Percentiles rank a stretch among this genome's conserved stretches.
Conservation (phyloP, 2,888 invertebrate genomes). For the Selenia dentaria region DNA sequence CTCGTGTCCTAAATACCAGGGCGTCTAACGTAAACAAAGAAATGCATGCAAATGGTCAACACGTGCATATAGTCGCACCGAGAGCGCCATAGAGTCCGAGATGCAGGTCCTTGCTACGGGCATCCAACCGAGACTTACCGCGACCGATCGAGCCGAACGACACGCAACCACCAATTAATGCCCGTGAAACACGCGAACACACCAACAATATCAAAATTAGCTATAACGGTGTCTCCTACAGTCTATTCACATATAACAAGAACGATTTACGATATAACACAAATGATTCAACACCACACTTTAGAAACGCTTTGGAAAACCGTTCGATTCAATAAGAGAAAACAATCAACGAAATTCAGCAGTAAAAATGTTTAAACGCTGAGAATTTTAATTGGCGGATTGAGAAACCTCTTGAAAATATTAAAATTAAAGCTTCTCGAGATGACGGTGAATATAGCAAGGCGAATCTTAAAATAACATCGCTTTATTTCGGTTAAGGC, state of each 20-base stretch:
- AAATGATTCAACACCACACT: conserved; percentile 12
- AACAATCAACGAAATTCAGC: conserved; percentile 17
- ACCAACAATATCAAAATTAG: conserved; percentile 47
- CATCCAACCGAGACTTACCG: conserved; percentile 40
- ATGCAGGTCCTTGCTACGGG: conserved; percentile 45
- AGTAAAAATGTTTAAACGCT: conserved; percentile 12
- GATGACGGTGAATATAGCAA: conserved; percentile 31
- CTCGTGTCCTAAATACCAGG: conserved; percentile 53
- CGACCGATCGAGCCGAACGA: conserved; percentile 59
- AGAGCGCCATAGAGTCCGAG: conserved; percentile 33
- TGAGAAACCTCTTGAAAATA: conserved; percentile 6
- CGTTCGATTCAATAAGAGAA: conserved; percentile 22
- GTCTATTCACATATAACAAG: conserved; percentile 23
- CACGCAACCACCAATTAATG: conserved; percentile 57
- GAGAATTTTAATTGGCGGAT: conserved; percentile 5
- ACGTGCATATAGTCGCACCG: conserved; percentile 36
- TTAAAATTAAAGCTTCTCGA: conserved; percentile 6
- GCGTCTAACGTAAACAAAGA: conserved; percentile 50
- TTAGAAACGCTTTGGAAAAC: conserved; percentile 18
- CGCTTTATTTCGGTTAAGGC: conserved; percentile 56
- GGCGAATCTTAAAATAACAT: conserved; percentile 53
- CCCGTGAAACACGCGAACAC: conserved; percentile 52
- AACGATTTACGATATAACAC: conserved; percentile 14
- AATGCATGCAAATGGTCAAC: conserved; percentile 51
- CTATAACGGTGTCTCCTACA: conserved; percentile 44